These are phyloP conservation scores for Megalopta genalis DNA, from an alignment of 1,140 invertebrate species.

Conservation along the genomic window DNA sequence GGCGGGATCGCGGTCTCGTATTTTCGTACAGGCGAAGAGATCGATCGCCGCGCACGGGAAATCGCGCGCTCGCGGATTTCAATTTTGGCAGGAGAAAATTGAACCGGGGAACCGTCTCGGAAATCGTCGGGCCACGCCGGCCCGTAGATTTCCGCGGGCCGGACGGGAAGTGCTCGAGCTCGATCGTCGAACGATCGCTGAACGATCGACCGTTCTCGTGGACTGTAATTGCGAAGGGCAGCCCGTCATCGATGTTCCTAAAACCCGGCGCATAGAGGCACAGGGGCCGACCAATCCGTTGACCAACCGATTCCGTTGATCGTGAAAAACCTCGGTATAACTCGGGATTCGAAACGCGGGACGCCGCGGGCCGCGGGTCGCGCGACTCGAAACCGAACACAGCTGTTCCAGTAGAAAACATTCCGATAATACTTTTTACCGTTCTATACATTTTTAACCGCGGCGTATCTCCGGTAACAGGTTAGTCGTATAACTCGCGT, in stretches of 20 bases:
- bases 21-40: not conserved
- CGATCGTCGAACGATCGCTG: not conserved
- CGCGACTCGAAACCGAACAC: too few species aligned
- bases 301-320: too few species aligned
- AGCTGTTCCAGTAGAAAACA: too few species aligned
- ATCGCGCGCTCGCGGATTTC: too few species aligned
- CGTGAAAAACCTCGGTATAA: too few species aligned
- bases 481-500: not conserved
- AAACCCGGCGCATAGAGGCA: not conserved
- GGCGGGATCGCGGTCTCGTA: not conserved
- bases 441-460: too few species aligned
- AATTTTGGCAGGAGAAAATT: too few species aligned
- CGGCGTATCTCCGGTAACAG: not conserved
- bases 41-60: not conserved
- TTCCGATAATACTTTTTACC: too few species aligned
- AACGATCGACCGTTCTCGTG: not conserved
- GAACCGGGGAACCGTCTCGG: not conserved
- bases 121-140: not conserved
- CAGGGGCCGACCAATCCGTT: not conserved
- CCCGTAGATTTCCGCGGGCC: not conserved
- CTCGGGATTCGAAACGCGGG: too few species aligned
- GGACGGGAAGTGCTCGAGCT: conserved; percentile 51
- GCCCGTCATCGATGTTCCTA: not conserved
- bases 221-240: not conserved
- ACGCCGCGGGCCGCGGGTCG: too few species aligned